phyloP scores from a whole-genome alignment of 92 coral and sea anemone genomes.

The Porites cylindrica region DNA sequence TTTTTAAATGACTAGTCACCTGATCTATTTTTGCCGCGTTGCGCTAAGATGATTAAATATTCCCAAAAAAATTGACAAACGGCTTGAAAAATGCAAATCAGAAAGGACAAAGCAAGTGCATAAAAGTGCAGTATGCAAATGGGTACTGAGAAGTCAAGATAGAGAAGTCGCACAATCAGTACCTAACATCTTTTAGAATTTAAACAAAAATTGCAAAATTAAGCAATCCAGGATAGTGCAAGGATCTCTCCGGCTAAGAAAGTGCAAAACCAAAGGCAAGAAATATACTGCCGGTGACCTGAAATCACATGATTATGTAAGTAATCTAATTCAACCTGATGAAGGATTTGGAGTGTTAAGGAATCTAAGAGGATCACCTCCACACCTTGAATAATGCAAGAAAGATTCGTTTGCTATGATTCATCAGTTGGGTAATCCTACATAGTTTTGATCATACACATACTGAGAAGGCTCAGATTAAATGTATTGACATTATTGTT shows the following conservation, averaged over 20 bases:
- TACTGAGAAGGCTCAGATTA: not conserved
- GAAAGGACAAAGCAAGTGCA: constrained; percentile 55
- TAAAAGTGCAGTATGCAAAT: constrained; percentile 68
- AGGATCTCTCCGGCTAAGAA: constrained; percentile 48
- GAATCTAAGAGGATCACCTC: constrained; percentile 66
- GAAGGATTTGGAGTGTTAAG: constrained; percentile 65
- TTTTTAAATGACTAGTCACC: too few species aligned
- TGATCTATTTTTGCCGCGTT: too few species aligned
- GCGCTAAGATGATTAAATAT: too few species aligned
- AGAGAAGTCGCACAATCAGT: constrained; percentile 76
- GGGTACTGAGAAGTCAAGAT: constrained; percentile 70
- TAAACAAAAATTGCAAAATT: constrained; percentile 60
- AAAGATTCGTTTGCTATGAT: constrained; percentile 3
- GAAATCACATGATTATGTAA: constrained; percentile 56
- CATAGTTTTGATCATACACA: not conserved
- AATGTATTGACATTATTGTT: not conserved
- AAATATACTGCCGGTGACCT: constrained; percentile 60
- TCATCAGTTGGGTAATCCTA: not conserved
- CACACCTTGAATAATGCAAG: not conserved
- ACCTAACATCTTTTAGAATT: constrained; percentile 69
- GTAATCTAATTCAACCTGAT: constrained; percentile 53
- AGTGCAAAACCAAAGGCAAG: constrained; percentile 70
- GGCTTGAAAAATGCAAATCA: too few species aligned
- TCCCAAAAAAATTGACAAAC: too few species aligned
- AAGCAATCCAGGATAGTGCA: constrained; percentile 64